Conservation (phyloP, 2,888 invertebrate genomes). For the Isotomurus palustris region DNA sequence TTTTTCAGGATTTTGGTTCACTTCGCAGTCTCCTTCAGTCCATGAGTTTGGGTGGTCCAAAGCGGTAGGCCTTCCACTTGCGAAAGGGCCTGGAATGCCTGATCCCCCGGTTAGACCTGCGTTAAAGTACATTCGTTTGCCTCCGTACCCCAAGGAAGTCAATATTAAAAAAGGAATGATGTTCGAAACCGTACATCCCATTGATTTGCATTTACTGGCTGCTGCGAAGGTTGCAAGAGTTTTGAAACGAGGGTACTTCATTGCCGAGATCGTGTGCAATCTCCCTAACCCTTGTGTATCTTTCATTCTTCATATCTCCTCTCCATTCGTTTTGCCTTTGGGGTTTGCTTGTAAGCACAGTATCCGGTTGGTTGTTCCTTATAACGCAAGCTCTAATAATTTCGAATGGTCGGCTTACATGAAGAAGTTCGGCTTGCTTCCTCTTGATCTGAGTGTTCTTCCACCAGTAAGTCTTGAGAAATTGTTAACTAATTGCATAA, state of each 20-base stretch:
- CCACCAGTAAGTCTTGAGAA: slow-evolving; percentile 3
- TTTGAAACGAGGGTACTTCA: slow-evolving; percentile 24
- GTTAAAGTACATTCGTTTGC: slow-evolving; percentile 1
- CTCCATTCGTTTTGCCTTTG: slow-evolving; percentile 29
- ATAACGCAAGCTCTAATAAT: not conserved
- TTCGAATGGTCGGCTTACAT: slow-evolving; percentile 25
- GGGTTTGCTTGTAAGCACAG: slow-evolving; percentile 25
- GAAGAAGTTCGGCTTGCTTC: not conserved
- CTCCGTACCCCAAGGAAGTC: slow-evolving; percentile 1
- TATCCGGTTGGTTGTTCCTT: slow-evolving; percentile 16
- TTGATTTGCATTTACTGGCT: slow-evolving; percentile 14
- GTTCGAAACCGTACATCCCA: slow-evolving; percentile 32
- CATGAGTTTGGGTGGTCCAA: slow-evolving; percentile 36
- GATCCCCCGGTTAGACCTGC: not conserved
- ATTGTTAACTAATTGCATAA: no score
- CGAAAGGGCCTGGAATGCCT: slow-evolving; percentile 10
- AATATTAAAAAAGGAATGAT: slow-evolving; percentile 16
- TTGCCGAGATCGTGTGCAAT: slow-evolving; percentile 9
- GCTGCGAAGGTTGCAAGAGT: slow-evolving; percentile 11
- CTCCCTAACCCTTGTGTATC: not conserved
- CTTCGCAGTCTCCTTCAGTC: slow-evolving; percentile 19
- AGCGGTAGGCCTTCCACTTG: slow-evolving; percentile 21
- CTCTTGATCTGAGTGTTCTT: slow-evolving; percentile 5
- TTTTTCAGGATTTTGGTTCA: slow-evolving; percentile 27
- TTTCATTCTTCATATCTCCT: slow-evolving; percentile 27